These are phyloP conservation scores for Aleiodes leptofemur DNA, from an alignment of 2,888 invertebrate genomes.

Conservation along the genomic window DNA sequence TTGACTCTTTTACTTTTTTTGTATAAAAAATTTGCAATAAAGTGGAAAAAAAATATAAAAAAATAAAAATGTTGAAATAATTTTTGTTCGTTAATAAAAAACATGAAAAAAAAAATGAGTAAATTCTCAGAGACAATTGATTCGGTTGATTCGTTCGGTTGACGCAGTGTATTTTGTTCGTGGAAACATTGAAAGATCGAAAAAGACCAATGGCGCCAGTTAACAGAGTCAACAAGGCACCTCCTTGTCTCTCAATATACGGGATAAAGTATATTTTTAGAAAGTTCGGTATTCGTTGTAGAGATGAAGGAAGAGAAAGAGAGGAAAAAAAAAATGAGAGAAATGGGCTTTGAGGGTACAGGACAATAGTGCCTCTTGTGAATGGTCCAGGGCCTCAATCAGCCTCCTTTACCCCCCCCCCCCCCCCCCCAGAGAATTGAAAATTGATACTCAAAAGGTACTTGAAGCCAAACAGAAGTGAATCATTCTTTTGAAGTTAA, in stretches of 20 bases:
- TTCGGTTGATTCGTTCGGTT: neutral
- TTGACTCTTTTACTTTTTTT: too few species aligned
- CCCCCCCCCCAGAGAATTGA: neutral
- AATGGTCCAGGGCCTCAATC: constrained; percentile 39
- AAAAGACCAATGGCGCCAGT: constrained; percentile 46
- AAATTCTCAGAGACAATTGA: constrained; percentile 28
- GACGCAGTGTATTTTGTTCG: constrained; percentile 8
- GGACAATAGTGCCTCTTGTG: constrained; percentile 48
- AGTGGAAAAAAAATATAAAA: too few species aligned
- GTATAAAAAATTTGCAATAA: too few species aligned
- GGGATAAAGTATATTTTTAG: constrained; percentile 45
- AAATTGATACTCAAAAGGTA: constrained; percentile 36
- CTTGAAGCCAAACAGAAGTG: constrained; percentile 12
- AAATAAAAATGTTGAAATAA: too few species aligned
- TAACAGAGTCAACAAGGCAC: constrained; percentile 41
- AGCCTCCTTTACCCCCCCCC: neutral
- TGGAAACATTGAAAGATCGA: constrained; percentile 15
- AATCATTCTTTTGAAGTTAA: constrained; percentile 4
- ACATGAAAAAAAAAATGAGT: neutral
- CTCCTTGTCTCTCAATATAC: constrained; percentile 45
- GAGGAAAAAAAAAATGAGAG: constrained; percentile 1
- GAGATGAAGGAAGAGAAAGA: constrained; percentile 18
- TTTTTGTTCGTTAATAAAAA: constrained; percentile 1
- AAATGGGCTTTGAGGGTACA: constrained; percentile 16
- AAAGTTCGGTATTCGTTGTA: constrained; percentile 20